Evolutionary conservation across 2,113 vertebrate species (phyloP).

Genomic region (Pteronura brasiliensis): DNA sequence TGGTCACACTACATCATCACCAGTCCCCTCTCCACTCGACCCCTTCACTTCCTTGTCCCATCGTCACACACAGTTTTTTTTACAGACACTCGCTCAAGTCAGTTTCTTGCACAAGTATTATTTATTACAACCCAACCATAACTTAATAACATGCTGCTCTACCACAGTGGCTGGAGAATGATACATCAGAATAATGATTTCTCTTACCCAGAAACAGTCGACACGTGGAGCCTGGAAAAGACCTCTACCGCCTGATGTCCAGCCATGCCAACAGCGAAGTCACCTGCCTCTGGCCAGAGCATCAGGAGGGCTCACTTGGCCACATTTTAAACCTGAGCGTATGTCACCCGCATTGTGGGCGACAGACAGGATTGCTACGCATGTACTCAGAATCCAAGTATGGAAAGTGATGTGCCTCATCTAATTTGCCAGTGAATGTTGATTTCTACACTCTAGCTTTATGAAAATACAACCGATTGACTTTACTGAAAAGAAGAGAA

Average conservation of each 20-base stretch:
- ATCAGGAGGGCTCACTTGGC: accelerated
- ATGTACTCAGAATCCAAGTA: background rate
- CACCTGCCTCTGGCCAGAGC: background rate
- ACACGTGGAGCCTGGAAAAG: background rate
- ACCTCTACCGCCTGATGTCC: background rate
- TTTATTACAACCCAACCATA: background rate
- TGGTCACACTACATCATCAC: background rate
- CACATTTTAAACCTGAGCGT: accelerated
- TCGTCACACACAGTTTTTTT: background rate
- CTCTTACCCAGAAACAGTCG: background rate
- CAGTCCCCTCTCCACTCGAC: accelerated
- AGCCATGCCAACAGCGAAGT: background rate
- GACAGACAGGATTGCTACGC: background rate
- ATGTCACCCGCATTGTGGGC: background rate
- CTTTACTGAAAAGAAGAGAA: background rate
- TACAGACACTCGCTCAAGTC: background rate
- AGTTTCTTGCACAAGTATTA: background rate
- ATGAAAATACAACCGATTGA: background rate
- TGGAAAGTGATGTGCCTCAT: background rate
- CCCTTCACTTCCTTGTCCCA: background rate
- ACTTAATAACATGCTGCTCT: too few relatives aligned
- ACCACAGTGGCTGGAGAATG: background rate
- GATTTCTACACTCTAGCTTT: background rate
- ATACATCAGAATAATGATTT: background rate
- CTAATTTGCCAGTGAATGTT: background rate